A percentile compares a stretch with the other conserved stretches of the same genome.
Evolutionary conservation across 1,140 invertebrate genomes (phyloP).

Genomic region (Amphibalanus amphitrite): DNA sequence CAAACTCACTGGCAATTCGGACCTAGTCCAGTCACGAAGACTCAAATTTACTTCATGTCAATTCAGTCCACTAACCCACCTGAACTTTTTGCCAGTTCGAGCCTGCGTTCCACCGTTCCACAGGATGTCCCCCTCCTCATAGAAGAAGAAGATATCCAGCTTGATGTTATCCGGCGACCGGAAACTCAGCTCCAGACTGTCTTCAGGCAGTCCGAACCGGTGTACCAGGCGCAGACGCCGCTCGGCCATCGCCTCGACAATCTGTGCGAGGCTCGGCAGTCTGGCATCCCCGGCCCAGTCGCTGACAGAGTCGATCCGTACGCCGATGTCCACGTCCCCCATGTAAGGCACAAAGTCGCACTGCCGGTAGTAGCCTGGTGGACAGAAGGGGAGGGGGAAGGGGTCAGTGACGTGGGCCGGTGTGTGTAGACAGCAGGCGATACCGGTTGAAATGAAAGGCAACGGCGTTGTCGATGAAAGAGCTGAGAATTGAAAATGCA

Average conservation of each 20-base stretch:
- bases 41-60: too few relatives aligned
- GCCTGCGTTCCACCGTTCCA: conserved; percentile 44
- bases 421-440: too few relatives aligned
- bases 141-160: conserved; percentile 41
- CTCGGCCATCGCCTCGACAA: conserved; percentile 29
- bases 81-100: conserved; percentile 37
- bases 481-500: too few relatives aligned
- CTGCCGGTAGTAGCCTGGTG: conserved; percentile 38
- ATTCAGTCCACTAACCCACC: conserved; percentile 25
- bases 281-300: too few relatives aligned
- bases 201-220: conserved; percentile 34
- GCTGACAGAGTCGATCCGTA: conserved; percentile 25
- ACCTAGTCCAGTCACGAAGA: too few relatives aligned
- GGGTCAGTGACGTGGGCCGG: too few relatives aligned
- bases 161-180: conserved; percentile 31
- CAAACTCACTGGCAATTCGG: too few relatives aligned
- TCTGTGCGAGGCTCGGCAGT: conserved; percentile 29
- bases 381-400: too few relatives aligned
- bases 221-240: conserved; percentile 32
- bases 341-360: conserved; percentile 39
- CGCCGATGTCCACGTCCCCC: conserved; percentile 40
- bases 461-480: too few relatives aligned
- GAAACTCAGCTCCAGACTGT: conserved; percentile 40
- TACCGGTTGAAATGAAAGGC: too few relatives aligned
- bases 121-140: conserved; percentile 30